These are phyloP conservation scores for Propithecus deckenii DNA, from an alignment of 2,797 vertebrate species.

Conservation along the genomic window DNA sequence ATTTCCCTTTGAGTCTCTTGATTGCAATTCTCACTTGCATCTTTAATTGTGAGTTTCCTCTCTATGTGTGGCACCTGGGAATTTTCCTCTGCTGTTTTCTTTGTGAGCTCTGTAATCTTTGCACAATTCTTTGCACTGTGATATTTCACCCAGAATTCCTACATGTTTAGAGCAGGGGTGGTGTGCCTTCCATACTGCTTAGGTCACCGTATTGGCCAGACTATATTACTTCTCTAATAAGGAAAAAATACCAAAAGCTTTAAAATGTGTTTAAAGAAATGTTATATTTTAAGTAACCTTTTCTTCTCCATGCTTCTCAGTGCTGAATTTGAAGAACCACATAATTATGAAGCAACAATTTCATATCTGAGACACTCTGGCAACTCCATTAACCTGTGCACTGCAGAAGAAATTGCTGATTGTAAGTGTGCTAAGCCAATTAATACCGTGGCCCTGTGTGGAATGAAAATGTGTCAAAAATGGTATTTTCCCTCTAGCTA, in stretches of 20 bases:
- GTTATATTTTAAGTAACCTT: slow-evolving; percentile 48
- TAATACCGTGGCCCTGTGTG: background rate
- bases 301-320: slow-evolving; percentile 76
- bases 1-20: background rate
- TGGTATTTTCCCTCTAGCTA: background rate
- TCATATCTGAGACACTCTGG: slow-evolving; percentile 77
- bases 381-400: slow-evolving; percentile 72
- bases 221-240: background rate
- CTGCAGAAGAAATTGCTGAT: slow-evolving; percentile 73
- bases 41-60: background rate
- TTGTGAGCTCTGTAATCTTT: background rate
- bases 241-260: background rate
- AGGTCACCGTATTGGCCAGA: background rate
- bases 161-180: background rate
- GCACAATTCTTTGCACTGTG: background rate
- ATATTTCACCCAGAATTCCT: background rate
- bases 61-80: background rate
- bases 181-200: background rate
- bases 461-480: slow-evolving; percentile 49
- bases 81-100: background rate
- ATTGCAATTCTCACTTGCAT: background rate
- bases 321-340: slow-evolving; percentile 77
- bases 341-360: slow-evolving; percentile 78
- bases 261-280: slow-evolving; percentile 44
- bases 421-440: slow-evolving; percentile 71